Evolutionary conservation across 2,113 vertebrate genomes (phyloP), one percentile per base, ranked within the genome.

Genomic region (Cinclus cinclus): DNA sequence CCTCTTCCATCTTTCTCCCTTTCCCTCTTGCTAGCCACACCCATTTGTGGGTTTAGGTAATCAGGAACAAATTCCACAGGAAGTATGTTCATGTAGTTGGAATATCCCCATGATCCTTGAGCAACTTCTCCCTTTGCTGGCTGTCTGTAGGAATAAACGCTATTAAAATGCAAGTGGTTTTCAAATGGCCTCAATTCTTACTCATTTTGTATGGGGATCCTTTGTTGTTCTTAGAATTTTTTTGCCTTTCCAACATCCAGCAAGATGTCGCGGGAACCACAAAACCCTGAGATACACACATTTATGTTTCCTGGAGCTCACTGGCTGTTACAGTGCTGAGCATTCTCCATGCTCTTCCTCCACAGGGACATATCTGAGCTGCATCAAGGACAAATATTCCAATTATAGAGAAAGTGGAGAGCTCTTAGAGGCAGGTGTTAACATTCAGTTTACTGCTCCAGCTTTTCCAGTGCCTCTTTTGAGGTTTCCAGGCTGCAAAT

Each of bases 371-470:
- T 27, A 76, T 77, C 73, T 89, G 80, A 94, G 39, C 82, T 84
- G 49, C 74, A 69, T 87, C 87, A 92, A 85, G 77, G 84, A 65
- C 81, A 85, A 85, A 85, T 92, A 85, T 62, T 87, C 78, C 84
- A 91, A 85, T 76, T 85, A 77, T 4, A 92, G 84, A 65, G 33
- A 76, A 95, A 95, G 63, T 6, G 23, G n/a, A 33, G 75, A 85
- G 50, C 35, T 85, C 82, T 91, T 47, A 47, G 59, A 55, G 46
- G 58, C 70, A 87, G 74, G 70, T 87, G 81, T 33, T 91, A 76
- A 55, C 35, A 70, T 83, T 65, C 65, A 75, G 23, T 60, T 69
- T 79, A 33, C 30, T 27, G 37, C 19, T 42, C 22, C 2, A 4
- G 33, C 30, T 75, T 84, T 79, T 62, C 33, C 63, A 85, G 47